phyloP scores from a whole-genome alignment of 2,888 invertebrate species.

The Hyalella azteca region DNA sequence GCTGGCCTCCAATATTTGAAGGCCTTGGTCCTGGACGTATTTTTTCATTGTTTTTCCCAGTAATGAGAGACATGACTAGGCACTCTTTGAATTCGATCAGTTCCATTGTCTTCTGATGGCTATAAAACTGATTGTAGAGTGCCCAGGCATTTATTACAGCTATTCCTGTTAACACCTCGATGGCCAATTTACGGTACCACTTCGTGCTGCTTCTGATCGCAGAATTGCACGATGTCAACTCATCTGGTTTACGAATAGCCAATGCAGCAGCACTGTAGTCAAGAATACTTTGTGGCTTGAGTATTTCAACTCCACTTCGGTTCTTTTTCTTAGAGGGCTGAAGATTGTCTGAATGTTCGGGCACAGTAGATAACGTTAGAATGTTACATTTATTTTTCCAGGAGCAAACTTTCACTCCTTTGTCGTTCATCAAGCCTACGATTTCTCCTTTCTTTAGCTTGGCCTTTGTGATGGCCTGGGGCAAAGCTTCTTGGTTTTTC shows the following conservation, averaged over 20 bases:
- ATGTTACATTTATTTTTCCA: slow-evolving; percentile 43
- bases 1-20: not conserved
- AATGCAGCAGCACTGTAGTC: slow-evolving; percentile 1
- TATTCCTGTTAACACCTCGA: slow-evolving; percentile 40
- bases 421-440: slow-evolving; percentile 15
- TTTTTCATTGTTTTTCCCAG: not conserved
- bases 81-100: slow-evolving; percentile 12
- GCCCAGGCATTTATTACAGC: slow-evolving; percentile 29
- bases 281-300: slow-evolving; percentile 13
- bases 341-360: slow-evolving; percentile 34
- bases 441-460: slow-evolving; percentile 37
- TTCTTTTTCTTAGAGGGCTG: slow-evolving; percentile 12
- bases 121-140: slow-evolving; percentile 18
- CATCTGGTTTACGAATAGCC: slow-evolving; percentile 37
- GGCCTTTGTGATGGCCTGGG: slow-evolving; percentile 1
- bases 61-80: slow-evolving; percentile 16
- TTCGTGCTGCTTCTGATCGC: slow-evolving; percentile 30
- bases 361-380: slow-evolving; percentile 40
- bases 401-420: slow-evolving; percentile 31
- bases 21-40: slow-evolving; percentile 1
- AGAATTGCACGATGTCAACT: slow-evolving; percentile 39
- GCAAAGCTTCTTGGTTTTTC: not conserved
- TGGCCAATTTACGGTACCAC: slow-evolving; percentile 21
- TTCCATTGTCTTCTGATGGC: not conserved
- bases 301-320: slow-evolving; percentile 36